Base-by-base conservation (phyloP, 2,113 vertebrate genomes). In the Leucoraja erinaceus region DNA sequence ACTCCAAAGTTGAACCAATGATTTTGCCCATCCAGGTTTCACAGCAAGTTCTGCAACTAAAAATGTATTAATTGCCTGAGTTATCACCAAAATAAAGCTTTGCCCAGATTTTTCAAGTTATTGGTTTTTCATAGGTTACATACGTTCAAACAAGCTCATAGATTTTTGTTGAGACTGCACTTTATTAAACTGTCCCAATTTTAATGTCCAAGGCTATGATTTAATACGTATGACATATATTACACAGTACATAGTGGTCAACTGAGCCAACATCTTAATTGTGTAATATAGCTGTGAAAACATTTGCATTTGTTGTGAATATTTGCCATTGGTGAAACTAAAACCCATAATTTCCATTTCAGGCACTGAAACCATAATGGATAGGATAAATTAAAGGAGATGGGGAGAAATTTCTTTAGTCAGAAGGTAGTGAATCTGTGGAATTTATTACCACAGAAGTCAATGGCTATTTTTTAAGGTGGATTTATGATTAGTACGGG, bases 161-260 rank as follows among this genome's bases (percentile, higher is more conserved):
- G 10, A 16, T 77, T 33, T 38, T 81, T 20, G 38, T 81, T 22
- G 54, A 20, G 20, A 54, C 38, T 25, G 47, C 18, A 47, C 47
- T 20, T 20, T 54, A 81, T 54, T 22, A 68, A 83, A 38, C 59
- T 59, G 31, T 94, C n/a, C 63, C n/a, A 33, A 70, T 70, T 56
- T 8, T 56, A 25, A 59, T 83, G 54, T 3, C 79, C 22, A 59
- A 7, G 47, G 22, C 20, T 28, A 28, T 83, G 7, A 83, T 22
- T 83, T 56, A 28, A 22, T 54, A 81, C 16, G 47, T 10, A 20
- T 83, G 56, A 11, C 56, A 10, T 16, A 83, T 28, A 59, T 83
- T 56, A 59, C 54, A 59, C 79, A 59, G 25, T 81, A 38, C 6
- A 81, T 25, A 5, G 47, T 47, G 33, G 38, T 47, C 8, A 81